Percentiles rank a stretch among this genome's conserved stretches.
Evolutionary conservation across 2,888 invertebrate species (phyloP).

Genomic region (Scaptodrosophila latifasciaeformis): DNA sequence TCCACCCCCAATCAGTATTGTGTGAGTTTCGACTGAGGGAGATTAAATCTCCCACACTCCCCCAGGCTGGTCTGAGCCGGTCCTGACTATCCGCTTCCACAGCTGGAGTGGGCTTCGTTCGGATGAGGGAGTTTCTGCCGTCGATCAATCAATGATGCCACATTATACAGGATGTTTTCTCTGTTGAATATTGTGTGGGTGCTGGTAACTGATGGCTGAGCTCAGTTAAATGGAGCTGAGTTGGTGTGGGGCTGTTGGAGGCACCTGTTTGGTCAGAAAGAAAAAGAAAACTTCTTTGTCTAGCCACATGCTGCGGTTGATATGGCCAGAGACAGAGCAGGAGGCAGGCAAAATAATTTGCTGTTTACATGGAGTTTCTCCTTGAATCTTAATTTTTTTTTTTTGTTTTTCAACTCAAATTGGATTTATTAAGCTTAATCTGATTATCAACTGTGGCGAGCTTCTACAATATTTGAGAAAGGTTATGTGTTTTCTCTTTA

Average conservation of each 20-base stretch:
- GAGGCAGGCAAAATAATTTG: not conserved
- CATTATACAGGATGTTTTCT: conserved; percentile 20
- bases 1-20: no score
- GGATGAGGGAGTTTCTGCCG: no score
- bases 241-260: not conserved
- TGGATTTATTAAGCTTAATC: no score
- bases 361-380: no score
- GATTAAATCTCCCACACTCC: conserved; percentile 45
- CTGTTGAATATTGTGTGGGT: conserved; percentile 23
- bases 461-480: no score
- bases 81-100: conserved; percentile 15
- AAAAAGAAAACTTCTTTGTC: conserved; percentile 1
- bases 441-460: no score
- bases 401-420: no score
- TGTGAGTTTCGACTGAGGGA: conserved; percentile 33
- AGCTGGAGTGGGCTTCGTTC: no score
- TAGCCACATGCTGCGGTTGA: not conserved
- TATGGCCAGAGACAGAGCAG: not conserved
- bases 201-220: conserved; percentile 11
- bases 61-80: not conserved
- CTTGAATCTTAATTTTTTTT: not conserved
- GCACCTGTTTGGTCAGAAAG: conserved; percentile 4
- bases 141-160: conserved; percentile 62
- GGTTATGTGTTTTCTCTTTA: no score
- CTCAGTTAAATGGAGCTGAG: conserved; percentile 11